A percentile compares a stretch with the other conserved stretches of the same genome.
Conservation (phyloP, 2,113 vertebrate genomes). For the Vanacampus margaritifer region DNA sequence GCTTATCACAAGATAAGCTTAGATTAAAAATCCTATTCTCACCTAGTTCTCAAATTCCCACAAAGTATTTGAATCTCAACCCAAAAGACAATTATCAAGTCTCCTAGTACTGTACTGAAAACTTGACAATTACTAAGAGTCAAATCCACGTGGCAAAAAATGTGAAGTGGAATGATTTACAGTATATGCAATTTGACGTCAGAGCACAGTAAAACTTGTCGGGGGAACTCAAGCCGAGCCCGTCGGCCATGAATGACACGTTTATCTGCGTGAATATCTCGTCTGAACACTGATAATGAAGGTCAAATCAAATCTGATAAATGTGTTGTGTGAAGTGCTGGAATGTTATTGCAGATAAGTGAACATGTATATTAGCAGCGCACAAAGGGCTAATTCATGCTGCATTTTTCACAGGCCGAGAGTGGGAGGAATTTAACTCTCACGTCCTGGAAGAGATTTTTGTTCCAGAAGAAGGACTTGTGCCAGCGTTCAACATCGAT, state of each 20-base stretch:
- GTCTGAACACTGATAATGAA: slow-evolving; percentile 52
- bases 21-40: no score
- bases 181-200: background rate
- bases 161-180: background rate
- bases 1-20: slow-evolving; percentile 34
- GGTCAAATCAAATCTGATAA: slow-evolving; percentile 57
- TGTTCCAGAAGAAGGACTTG: slow-evolving; percentile 31
- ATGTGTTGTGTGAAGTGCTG: slow-evolving; percentile 29
- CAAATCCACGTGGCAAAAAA: background rate
- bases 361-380: slow-evolving; percentile 39
- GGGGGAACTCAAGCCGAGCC: background rate
- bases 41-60: no score
- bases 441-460: slow-evolving; percentile 50
- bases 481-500: slow-evolving; percentile 13
- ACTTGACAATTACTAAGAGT: no score
- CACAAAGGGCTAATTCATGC: slow-evolving; percentile 64
- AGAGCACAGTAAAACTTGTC: no score
- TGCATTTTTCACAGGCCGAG: slow-evolving; percentile 47
- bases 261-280: slow-evolving; percentile 29
- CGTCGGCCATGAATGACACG: background rate
- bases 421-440: slow-evolving; percentile 63
- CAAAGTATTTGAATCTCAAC: background rate
- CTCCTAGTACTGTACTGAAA: background rate
- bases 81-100: background rate
- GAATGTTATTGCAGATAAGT: slow-evolving; percentile 53